phyloP scores from a whole-genome alignment of 2,888 invertebrate species.

The Sycophila texana region DNA sequence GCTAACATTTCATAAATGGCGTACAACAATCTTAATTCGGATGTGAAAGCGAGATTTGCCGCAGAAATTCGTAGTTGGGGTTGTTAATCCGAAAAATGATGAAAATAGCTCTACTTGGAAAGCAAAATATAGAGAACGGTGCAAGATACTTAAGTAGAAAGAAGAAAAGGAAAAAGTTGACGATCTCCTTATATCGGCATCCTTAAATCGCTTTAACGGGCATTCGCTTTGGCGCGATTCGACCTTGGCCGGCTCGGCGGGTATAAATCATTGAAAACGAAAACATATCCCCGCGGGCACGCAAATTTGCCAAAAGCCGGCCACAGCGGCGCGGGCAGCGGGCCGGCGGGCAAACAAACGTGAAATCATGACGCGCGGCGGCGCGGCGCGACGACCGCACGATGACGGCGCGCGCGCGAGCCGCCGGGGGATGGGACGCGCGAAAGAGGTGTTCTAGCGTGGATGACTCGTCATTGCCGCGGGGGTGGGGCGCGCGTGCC shows the following conservation, averaged over 20 bases:
- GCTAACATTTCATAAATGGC: slow-evolving; percentile 21
- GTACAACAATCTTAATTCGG: slow-evolving; percentile 28
- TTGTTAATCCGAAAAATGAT: slow-evolving; percentile 43
- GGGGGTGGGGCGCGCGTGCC: slow-evolving; percentile 74
- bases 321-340: slow-evolving; percentile 68
- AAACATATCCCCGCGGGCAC: slow-evolving; percentile 74
- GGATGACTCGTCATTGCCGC: slow-evolving; percentile 76
- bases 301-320: slow-evolving; percentile 75
- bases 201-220: too few species aligned
- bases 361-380: slow-evolving; percentile 73
- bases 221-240: slow-evolving; percentile 44
- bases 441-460: slow-evolving; percentile 73
- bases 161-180: too few species aligned
- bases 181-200: too few species aligned
- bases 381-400: slow-evolving; percentile 62
- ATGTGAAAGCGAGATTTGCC: neutral
- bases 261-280: slow-evolving; percentile 76
- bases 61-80: neutral
- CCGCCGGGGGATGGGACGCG: slow-evolving; percentile 13
- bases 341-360: slow-evolving; percentile 73
- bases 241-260: slow-evolving; percentile 67
- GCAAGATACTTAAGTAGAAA: neutral
- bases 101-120: slow-evolving; percentile 23
- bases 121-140: slow-evolving; percentile 26
- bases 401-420: slow-evolving; percentile 58